These are phyloP conservation scores for Nomada lathburiana DNA, from an alignment of 2,888 invertebrate genomes.

Conservation along the genomic window DNA sequence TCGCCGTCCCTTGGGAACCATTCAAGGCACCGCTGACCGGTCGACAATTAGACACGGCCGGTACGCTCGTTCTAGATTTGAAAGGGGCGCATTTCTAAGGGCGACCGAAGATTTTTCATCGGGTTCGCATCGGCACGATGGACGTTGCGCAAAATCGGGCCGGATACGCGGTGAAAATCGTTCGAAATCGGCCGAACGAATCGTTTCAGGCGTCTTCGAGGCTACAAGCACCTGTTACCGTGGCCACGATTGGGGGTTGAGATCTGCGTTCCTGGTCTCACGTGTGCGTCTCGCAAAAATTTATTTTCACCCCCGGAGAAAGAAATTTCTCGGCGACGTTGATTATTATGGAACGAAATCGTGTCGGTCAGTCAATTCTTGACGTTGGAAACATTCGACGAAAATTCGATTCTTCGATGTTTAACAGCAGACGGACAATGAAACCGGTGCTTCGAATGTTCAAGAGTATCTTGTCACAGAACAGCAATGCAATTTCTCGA, in stretches of 20 bases:
- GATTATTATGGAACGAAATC: neutral
- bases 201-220: slow-evolving; percentile 65
- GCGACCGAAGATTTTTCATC: slow-evolving; percentile 26
- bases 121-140: neutral
- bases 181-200: slow-evolving; percentile 75
- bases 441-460: neutral
- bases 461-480: neutral
- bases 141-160: slow-evolving; percentile 22
- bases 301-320: neutral
- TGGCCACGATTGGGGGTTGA: neutral
- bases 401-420: neutral
- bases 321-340: neutral
- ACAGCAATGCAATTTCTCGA: too few relatives aligned
- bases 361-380: neutral
- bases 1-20: slow-evolving; percentile 11
- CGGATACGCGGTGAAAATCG: slow-evolving; percentile 70
- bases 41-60: slow-evolving; percentile 52
- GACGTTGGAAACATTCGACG: neutral
- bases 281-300: neutral
- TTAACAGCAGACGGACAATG: too few relatives aligned
- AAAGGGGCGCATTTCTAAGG: slow-evolving; percentile 11
- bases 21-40: slow-evolving; percentile 48
- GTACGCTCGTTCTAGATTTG: slow-evolving; percentile 11
- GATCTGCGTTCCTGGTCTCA: neutral
- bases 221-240: slow-evolving; percentile 77